Conservation (phyloP, 1,140 invertebrate genomes). For the Danaus melanippus region DNA sequence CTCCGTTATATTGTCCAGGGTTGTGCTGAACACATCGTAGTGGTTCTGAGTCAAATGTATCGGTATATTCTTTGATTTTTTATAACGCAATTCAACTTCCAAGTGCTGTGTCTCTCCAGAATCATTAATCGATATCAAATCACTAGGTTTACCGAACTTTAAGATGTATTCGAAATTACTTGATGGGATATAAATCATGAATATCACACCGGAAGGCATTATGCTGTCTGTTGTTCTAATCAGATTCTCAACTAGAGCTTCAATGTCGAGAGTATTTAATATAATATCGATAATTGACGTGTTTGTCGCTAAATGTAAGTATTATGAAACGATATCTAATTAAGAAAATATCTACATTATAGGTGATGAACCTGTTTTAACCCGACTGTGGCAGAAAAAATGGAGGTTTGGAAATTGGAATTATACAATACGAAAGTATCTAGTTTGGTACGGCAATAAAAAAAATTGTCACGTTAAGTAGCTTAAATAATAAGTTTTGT, state of each 20-base stretch:
- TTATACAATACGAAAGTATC: too few relatives aligned
- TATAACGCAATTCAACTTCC: conserved; percentile 49
- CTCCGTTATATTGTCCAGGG: conserved; percentile 48
- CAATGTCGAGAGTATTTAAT: conserved; percentile 21
- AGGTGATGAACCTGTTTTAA: too few relatives aligned
- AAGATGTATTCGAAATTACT: conserved; percentile 55
- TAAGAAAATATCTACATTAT: too few relatives aligned
- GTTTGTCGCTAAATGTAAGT: too few relatives aligned
- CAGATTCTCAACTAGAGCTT: conserved; percentile 3
- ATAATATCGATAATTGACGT: conserved; percentile 25
- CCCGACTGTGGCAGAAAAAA: too few relatives aligned
- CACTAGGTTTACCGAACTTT: conserved; percentile 51
- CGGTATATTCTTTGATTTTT: conserved; percentile 50
- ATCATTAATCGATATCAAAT: conserved; percentile 35
- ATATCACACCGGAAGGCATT: conserved; percentile 56
- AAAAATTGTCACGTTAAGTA: too few relatives aligned
- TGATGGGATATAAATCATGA: conserved; percentile 52
- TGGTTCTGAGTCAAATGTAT: conserved; percentile 53
- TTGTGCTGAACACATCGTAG: conserved; percentile 45
- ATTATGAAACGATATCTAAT: too few relatives aligned
- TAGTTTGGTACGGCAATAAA: too few relatives aligned
- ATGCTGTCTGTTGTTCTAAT: conserved; percentile 8
- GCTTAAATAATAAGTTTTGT: too few relatives aligned
- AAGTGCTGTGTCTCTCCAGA: conserved; percentile 30
- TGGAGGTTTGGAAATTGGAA: too few relatives aligned